Percentiles rank a stretch among this genome's conserved stretches.
Evolutionary conservation across 2,113 vertebrate species (phyloP).

Genomic region (Phoxinus phoxinus): DNA sequence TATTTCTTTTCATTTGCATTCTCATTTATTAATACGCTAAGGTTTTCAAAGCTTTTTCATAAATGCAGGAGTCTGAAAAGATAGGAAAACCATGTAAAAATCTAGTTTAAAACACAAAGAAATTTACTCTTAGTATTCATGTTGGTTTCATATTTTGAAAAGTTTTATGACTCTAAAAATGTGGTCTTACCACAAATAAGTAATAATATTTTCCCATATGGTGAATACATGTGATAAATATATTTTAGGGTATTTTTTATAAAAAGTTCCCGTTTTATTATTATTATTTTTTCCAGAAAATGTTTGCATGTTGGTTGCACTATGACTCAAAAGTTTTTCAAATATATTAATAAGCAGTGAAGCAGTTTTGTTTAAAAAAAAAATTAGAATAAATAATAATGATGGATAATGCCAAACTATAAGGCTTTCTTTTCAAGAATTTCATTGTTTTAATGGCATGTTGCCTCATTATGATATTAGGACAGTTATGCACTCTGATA

Average conservation of each 20-base stretch:
- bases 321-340: not conserved
- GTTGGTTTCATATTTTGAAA: not conserved
- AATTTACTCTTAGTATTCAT: not conserved
- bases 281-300: too few relatives aligned
- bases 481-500: not conserved
- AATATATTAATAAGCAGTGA: not conserved
- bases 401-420: not conserved
- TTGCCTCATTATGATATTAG: not conserved
- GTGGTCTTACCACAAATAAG: too few relatives aligned
- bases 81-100: not conserved
- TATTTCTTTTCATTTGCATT: not conserved
- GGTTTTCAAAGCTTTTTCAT: not conserved
- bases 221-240: not conserved
- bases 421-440: not conserved
- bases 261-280: not conserved
- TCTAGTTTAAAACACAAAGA: not conserved
- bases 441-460: not conserved
- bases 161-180: too few relatives aligned
- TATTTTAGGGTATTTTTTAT: not conserved
- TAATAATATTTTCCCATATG: not conserved
- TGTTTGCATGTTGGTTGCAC: not conserved
- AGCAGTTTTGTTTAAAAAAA: not conserved
- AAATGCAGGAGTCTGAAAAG: not conserved
- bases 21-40: not conserved
- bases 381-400: not conserved